phyloP scores from a whole-genome alignment of 2,113 vertebrate species.

The Nycticryphes semicollaris region DNA sequence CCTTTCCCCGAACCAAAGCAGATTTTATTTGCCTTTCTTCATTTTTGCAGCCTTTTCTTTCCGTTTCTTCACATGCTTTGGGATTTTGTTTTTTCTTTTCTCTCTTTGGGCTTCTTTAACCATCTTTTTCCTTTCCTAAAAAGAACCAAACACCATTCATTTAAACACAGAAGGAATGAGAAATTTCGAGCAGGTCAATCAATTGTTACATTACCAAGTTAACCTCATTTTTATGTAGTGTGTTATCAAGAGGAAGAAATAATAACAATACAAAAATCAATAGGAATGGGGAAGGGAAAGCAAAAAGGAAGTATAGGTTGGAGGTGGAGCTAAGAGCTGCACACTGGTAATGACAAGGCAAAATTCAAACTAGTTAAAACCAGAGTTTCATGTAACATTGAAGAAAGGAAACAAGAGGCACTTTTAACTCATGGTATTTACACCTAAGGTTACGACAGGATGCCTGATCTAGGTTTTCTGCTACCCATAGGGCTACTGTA shows the following conservation, averaged over 20 bases:
- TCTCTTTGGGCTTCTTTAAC: constrained; percentile 93
- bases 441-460: neutral
- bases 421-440: neutral
- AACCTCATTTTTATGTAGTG: neutral
- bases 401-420: neutral
- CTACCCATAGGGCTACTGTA: neutral
- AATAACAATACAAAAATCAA: neutral
- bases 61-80: constrained; percentile 92
- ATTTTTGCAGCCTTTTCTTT: constrained; percentile 89
- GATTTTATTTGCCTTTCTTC: constrained; percentile 85
- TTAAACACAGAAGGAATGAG: neutral
- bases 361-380: neutral
- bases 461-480: neutral
- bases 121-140: constrained; percentile 89
- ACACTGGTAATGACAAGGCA: neutral
- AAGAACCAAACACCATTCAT: neutral
- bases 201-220: neutral
- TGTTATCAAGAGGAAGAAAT: neutral
- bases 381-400: neutral
- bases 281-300: neutral
- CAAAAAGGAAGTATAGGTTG: neutral
- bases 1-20: neutral
- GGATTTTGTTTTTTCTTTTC: constrained; percentile 88
- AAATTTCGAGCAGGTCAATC: neutral
- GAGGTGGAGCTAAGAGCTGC: neutral